These are phyloP conservation scores for Ailuropoda melanoleuca DNA, from an alignment of 2,113 vertebrate genomes.

Conservation along the genomic window DNA sequence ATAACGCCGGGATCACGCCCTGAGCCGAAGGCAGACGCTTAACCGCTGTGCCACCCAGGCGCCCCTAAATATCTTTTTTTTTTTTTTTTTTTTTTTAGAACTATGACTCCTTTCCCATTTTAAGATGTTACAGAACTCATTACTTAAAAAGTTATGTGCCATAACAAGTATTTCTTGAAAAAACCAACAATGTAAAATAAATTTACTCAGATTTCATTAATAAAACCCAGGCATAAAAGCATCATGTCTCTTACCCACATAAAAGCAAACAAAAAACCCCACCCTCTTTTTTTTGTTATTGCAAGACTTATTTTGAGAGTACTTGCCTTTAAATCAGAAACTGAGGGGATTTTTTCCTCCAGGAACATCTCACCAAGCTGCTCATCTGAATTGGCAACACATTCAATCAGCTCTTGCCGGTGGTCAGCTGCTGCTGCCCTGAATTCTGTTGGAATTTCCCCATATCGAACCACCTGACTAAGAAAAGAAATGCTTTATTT, in stretches of 20 bases:
- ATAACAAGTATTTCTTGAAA: not conserved
- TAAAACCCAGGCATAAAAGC: slow-evolving; percentile 7
- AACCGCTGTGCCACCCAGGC: no score
- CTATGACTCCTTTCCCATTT: not conserved
- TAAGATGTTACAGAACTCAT: not conserved
- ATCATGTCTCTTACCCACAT: not conserved
- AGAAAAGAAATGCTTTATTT: not conserved
- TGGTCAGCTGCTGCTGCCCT: slow-evolving; percentile 87
- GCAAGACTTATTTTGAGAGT: not conserved
- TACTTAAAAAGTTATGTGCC: not conserved
- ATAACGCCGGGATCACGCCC: no score
- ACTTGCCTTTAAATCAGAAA: slow-evolving; percentile 91
- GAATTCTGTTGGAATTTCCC: slow-evolving; percentile 91
- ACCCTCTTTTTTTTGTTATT: not conserved
- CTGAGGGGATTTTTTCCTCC: slow-evolving; percentile 92
- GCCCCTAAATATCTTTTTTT: not conserved
- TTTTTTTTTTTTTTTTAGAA: not conserved
- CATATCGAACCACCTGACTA: slow-evolving; percentile 89
- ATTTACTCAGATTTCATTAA: not conserved
- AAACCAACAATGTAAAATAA: not conserved
- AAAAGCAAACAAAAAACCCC: not conserved
- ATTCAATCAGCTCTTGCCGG: slow-evolving; percentile 95
- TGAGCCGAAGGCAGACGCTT: no score
- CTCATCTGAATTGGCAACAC: slow-evolving; percentile 94
- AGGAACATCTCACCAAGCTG: slow-evolving; percentile 94